These are phyloP conservation scores for Acromyrmex charruanus DNA, from an alignment of 1,140 invertebrate species.

Conservation along the genomic window DNA sequence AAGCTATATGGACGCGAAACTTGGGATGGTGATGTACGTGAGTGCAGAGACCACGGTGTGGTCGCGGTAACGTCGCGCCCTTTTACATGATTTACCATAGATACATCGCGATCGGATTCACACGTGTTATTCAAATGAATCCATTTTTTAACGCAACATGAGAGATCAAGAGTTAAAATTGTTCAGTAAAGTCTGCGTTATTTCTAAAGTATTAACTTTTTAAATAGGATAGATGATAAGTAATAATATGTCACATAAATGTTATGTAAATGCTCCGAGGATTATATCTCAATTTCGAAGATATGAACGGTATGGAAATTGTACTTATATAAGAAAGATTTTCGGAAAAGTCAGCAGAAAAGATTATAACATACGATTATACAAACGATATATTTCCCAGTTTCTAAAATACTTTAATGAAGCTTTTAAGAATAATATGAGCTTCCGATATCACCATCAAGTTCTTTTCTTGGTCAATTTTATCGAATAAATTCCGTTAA, in stretches of 20 bases:
- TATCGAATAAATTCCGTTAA: background rate
- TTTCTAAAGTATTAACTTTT: background rate
- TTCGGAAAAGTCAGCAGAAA: background rate
- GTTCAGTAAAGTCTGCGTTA: background rate
- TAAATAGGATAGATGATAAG: background rate
- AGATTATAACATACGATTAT: background rate
- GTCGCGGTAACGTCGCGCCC: slow-evolving; percentile 27
- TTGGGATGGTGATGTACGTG: slow-evolving; percentile 61
- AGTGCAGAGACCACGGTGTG: background rate
- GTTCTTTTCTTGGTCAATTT: background rate
- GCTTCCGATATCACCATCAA: background rate
- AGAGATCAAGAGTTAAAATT: background rate
- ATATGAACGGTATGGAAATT: background rate
- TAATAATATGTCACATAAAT: background rate
- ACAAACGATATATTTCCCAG: background rate
- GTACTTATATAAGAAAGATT: background rate
- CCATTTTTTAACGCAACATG: background rate
- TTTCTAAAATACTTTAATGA: background rate
- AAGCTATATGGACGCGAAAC: slow-evolving; percentile 54
- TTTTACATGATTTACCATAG: background rate
- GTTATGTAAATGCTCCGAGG: background rate
- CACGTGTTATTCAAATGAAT: background rate
- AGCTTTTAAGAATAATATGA: background rate
- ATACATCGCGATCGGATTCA: slow-evolving; percentile 8
- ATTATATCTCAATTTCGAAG: background rate